A percentile compares a stretch with the other conserved stretches of the same genome.
These are phyloP conservation scores for Drosophila sechellia DNA, from an alignment of 1,140 invertebrate species.

Conservation along the genomic window DNA sequence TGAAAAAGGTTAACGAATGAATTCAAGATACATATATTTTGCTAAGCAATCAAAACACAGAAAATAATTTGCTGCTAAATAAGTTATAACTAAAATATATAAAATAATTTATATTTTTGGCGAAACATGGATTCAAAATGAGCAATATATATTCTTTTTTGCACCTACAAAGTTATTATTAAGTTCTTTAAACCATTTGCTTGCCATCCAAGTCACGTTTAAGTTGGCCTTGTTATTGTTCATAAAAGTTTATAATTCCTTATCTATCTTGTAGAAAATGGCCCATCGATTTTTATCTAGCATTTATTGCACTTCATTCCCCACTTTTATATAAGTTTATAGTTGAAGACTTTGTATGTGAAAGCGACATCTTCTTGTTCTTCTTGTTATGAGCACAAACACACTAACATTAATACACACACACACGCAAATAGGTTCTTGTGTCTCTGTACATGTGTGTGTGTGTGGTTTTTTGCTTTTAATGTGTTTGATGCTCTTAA, in stretches of 20 bases:
- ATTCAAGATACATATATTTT: background rate
- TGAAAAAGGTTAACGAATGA: background rate
- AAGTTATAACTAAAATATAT: too few species aligned
- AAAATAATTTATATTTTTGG: too few species aligned
- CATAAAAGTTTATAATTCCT: background rate
- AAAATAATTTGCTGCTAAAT: too few species aligned
- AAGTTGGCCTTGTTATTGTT: background rate
- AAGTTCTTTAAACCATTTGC: too few species aligned
- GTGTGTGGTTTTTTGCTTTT: conserved; percentile 54
- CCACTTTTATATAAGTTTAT: conserved; percentile 16
- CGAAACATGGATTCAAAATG: too few species aligned
- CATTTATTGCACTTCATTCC: background rate
- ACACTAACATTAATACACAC: background rate
- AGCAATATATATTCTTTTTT: too few species aligned
- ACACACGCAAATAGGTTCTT: conserved; percentile 16
- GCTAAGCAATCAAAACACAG: background rate
- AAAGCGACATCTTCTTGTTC: background rate
- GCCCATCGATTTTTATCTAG: background rate
- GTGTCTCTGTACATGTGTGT: background rate
- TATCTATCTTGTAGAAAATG: too few species aligned
- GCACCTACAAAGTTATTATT: too few species aligned
- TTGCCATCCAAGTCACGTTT: background rate
- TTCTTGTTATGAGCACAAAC: background rate
- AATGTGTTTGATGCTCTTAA: conserved; percentile 65
- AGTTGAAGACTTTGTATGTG: conserved; percentile 2